Conservation (phyloP, 2,113 vertebrate species). For the Alaudala cheleensis region DNA sequence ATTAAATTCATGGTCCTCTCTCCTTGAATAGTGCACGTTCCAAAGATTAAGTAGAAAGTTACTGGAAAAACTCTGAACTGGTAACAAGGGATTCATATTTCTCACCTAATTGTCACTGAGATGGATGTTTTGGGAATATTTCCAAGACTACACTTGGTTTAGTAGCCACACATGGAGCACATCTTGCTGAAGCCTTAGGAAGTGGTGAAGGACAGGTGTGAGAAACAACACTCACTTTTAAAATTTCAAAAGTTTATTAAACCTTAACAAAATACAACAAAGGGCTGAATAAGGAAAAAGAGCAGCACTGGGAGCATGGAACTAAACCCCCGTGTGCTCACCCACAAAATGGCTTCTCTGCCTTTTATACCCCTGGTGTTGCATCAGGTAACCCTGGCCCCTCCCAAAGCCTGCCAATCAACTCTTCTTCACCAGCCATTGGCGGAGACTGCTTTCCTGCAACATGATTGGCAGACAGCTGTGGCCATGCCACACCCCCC, state of each 20-base stretch:
- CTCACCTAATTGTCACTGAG: background rate
- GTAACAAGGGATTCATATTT: background rate
- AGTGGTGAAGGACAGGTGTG: background rate
- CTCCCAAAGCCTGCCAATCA: background rate
- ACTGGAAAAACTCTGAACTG: background rate
- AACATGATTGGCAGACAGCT: background rate
- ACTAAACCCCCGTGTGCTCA: background rate
- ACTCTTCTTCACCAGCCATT: background rate
- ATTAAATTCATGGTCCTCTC: background rate
- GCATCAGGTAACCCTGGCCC: background rate
- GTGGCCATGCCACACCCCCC: background rate
- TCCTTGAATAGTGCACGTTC: background rate
- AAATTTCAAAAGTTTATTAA: background rate
- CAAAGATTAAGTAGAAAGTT: constrained; percentile 22
- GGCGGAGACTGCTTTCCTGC: background rate
- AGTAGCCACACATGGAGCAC: background rate
- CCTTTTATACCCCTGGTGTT: background rate
- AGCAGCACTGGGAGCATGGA: background rate
- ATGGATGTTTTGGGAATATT: background rate
- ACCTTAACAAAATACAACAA: background rate
- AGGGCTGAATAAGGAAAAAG: background rate
- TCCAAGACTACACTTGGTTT: background rate
- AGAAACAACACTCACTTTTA: background rate
- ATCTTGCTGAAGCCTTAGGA: background rate
- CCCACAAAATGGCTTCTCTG: background rate